Evolutionary conservation across 2,113 vertebrate species (phyloP).

Genomic region (Psittacara wagleri): DNA sequence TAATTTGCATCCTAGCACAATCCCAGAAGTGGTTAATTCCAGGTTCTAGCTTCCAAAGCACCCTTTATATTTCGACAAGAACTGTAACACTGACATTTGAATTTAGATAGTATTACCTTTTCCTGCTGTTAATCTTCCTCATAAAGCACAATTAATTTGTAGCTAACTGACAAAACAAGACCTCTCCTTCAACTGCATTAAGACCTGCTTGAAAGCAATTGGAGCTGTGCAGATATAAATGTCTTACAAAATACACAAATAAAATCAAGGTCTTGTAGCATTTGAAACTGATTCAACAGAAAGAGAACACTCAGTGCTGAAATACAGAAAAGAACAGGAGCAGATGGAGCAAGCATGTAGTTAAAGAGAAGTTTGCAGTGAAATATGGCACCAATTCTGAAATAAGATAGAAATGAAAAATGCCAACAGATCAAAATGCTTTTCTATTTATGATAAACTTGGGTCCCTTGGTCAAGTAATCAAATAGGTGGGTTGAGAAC

Average conservation of each 20-base stretch:
- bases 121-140: neutral
- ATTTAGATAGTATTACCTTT: neutral
- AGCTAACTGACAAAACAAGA: neutral
- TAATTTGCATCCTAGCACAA: neutral
- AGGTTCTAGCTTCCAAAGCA: neutral
- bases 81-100: neutral
- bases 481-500: neutral
- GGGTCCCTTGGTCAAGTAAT: neutral
- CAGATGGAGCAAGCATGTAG: neutral
- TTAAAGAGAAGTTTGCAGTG: neutral
- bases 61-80: neutral
- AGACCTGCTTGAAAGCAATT: neutral
- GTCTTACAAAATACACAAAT: neutral
- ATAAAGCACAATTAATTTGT: neutral
- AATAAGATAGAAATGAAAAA: neutral
- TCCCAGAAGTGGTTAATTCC: neutral
- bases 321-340: neutral
- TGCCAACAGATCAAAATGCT: neutral
- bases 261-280: neutral
- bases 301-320: constrained; percentile 1
- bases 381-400: neutral
- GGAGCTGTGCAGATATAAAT: neutral
- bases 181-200: neutral
- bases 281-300: neutral
- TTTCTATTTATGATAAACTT: neutral